A percentile compares a stretch with the other conserved stretches of the same genome.
Evolutionary conservation across 2,888 invertebrate species (phyloP).

Genomic region (Hypena proboscidalis): DNA sequence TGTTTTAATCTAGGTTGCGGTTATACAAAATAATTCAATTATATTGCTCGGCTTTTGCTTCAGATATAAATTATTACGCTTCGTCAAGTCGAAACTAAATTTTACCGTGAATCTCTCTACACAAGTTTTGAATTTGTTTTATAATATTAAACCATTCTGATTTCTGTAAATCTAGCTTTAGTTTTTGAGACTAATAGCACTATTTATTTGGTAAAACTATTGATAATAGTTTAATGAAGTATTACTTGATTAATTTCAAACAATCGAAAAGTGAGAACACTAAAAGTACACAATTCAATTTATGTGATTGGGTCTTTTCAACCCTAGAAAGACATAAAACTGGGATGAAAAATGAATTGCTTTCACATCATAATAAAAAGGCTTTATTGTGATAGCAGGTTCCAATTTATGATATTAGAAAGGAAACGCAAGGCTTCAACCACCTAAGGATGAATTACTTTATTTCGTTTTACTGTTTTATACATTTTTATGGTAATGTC

Average conservation of each 20-base stretch:
- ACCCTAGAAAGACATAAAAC: constrained; percentile 37
- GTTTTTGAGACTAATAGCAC: too few relatives aligned
- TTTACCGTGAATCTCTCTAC: too few relatives aligned
- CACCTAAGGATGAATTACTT: constrained; percentile 39
- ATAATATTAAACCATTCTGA: too few relatives aligned
- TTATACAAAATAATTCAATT: too few relatives aligned
- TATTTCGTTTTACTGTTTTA: constrained; percentile 24
- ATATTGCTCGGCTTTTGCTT: constrained; percentile 33
- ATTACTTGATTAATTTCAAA: too few relatives aligned
- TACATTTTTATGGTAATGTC: constrained; percentile 18
- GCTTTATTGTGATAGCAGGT: constrained; percentile 45
- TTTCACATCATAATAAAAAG: constrained; percentile 45
- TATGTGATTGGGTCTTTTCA: too few relatives aligned
- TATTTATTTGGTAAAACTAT: too few relatives aligned
- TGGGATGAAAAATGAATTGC: constrained; percentile 38
- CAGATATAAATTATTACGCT: constrained; percentile 27
- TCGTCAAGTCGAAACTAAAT: constrained; percentile 21
- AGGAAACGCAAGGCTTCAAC: constrained; percentile 35
- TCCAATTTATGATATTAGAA: constrained; percentile 41
- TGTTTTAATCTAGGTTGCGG: too few relatives aligned
- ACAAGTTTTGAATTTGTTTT: too few relatives aligned
- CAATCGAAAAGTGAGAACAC: too few relatives aligned
- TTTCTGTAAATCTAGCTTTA: too few relatives aligned
- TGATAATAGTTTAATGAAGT: too few relatives aligned
- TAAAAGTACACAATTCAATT: constrained; percentile 31